phyloP scores from a whole-genome alignment of 1,140 invertebrate genomes.

The Littorina saxatilis region DNA sequence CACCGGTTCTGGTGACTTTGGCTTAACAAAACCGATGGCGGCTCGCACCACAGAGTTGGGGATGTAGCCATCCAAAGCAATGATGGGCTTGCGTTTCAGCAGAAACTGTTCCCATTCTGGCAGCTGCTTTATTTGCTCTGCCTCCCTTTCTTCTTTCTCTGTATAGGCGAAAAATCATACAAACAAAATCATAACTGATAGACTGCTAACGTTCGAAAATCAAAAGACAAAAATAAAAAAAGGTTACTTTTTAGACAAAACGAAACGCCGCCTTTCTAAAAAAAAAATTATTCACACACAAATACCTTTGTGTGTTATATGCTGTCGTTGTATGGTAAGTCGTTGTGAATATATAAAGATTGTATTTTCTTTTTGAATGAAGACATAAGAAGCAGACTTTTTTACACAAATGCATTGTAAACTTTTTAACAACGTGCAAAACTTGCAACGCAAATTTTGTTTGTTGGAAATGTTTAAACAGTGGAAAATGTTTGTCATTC shows the following conservation, averaged over 20 bases:
- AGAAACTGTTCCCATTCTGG: slow-evolving; percentile 41
- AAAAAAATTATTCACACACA: too few species aligned
- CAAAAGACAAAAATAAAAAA: background rate
- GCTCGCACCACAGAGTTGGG: slow-evolving; percentile 47
- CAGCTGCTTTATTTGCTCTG: slow-evolving; percentile 18
- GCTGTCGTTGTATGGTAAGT: background rate
- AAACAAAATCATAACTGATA: background rate
- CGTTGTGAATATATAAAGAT: too few species aligned
- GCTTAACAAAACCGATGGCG: slow-evolving; percentile 23
- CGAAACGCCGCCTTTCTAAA: too few species aligned
- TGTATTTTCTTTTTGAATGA: too few species aligned
- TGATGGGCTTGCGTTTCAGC: slow-evolving; percentile 39
- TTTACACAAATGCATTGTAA: too few species aligned
- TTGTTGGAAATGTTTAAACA: too few species aligned
- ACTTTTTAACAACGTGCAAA: too few species aligned
- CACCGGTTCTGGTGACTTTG: slow-evolving; percentile 13
- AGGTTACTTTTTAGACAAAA: background rate
- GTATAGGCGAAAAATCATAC: background rate
- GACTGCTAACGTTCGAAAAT: too few species aligned
- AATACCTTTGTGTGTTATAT: background rate
- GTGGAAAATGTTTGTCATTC: too few species aligned
- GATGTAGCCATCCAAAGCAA: slow-evolving; percentile 47
- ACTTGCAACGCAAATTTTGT: too few species aligned
- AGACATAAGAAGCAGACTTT: too few species aligned
- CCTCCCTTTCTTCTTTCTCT: background rate